phyloP scores from a whole-genome alignment of 2,113 vertebrate genomes.

The Fregetta grallaria region DNA sequence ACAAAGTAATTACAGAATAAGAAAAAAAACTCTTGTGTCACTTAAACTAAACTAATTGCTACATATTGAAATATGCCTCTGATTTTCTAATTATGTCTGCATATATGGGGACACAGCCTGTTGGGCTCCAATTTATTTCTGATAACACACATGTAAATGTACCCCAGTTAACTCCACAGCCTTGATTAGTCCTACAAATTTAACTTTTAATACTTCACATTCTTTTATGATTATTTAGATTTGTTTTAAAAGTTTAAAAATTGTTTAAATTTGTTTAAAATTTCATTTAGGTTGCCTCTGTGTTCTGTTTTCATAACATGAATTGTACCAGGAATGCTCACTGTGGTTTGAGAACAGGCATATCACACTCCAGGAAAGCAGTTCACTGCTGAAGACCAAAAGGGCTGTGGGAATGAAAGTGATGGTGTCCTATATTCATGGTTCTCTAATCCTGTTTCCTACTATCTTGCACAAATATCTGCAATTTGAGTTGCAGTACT shows the following conservation, averaged over 20 bases:
- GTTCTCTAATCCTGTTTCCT: neutral
- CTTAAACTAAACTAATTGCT: neutral
- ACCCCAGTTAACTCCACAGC: neutral
- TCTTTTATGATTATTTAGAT: neutral
- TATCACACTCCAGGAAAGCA: neutral
- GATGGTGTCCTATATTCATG: too few species aligned
- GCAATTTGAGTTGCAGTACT: neutral
- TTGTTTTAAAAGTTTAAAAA: neutral
- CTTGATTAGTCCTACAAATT: neutral
- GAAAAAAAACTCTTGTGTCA: neutral
- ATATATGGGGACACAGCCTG: neutral
- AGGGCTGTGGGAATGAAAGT: too few species aligned
- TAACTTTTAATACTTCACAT: neutral
- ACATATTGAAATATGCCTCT: neutral
- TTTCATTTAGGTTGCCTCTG: neutral
- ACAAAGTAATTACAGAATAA: neutral
- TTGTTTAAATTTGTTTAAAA: neutral
- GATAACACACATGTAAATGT: neutral
- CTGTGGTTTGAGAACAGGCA: neutral
- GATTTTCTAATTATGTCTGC: neutral
- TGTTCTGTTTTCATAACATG: neutral
- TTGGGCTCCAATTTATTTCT: neutral
- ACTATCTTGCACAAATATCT: neutral
- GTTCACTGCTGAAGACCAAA: neutral
- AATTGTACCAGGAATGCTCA: neutral